Conservation (phyloP, 2,888 invertebrate genomes). For the Bedellia somnulentella region DNA sequence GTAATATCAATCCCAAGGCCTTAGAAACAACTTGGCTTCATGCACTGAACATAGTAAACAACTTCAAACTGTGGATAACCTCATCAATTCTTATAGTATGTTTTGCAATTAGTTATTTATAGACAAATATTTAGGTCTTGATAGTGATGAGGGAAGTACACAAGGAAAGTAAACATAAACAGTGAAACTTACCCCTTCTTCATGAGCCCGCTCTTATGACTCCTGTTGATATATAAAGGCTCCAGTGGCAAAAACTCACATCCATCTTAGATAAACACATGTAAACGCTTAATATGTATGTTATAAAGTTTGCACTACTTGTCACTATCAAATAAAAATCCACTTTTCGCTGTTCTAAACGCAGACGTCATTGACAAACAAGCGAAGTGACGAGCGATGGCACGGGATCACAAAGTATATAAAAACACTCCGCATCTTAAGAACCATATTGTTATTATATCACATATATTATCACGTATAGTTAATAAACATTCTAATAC, state of each 20-base stretch:
- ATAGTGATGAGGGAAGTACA: constrained; percentile 12
- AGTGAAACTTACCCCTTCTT: constrained; percentile 59
- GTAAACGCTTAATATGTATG: constrained; percentile 43
- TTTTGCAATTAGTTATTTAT: constrained; percentile 21
- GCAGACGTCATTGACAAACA: constrained; percentile 62
- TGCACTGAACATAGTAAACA: constrained; percentile 30
- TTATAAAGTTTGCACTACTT: constrained; percentile 51
- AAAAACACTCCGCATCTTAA: constrained; percentile 47
- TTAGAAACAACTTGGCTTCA: too few species aligned
- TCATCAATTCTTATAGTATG: constrained; percentile 17
- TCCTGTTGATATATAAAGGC: constrained; percentile 46
- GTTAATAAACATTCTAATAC: constrained; percentile 42
- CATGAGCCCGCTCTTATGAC: constrained; percentile 56
- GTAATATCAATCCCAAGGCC: neutral
- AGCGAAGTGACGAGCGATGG: constrained; percentile 56
- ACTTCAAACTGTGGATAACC: constrained; percentile 29
- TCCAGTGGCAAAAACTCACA: constrained; percentile 47
- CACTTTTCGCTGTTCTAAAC: constrained; percentile 60
- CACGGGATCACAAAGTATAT: constrained; percentile 50
- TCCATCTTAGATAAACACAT: constrained; percentile 55
- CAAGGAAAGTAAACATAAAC: constrained; percentile 38
- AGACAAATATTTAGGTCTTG: too few species aligned
- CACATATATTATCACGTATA: constrained; percentile 53
- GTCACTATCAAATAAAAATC: constrained; percentile 57
- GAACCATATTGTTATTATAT: constrained; percentile 44